These are phyloP conservation scores for Hydropotes inermis DNA, from an alignment of 2,113 vertebrate species.

Conservation along the genomic window DNA sequence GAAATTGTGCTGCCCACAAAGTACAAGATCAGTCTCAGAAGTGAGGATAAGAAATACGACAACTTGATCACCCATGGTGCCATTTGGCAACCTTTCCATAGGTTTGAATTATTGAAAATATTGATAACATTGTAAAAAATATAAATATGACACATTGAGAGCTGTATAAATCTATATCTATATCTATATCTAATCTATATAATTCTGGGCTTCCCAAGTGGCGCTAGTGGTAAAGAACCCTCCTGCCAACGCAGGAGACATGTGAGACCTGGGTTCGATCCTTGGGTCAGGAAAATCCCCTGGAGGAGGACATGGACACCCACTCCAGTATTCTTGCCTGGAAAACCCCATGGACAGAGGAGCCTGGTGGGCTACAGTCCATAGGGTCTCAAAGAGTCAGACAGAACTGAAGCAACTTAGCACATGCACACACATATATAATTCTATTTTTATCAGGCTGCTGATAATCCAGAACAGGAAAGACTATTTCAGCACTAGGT, in stretches of 20 bases:
- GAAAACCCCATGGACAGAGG: neutral
- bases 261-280: neutral
- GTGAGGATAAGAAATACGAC: neutral
- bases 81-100: neutral
- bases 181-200: neutral
- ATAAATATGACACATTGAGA: neutral
- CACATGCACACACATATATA: neutral
- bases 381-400: neutral
- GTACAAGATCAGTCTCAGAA: neutral
- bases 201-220: neutral
- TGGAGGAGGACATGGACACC: neutral
- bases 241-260: neutral
- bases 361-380: neutral
- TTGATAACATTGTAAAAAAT: neutral
- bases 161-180: neutral
- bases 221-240: neutral
- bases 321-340: neutral
- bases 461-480: neutral
- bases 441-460: neutral
- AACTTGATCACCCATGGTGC: neutral
- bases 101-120: neutral
- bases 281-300: neutral
- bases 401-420: neutral
- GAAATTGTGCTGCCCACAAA: neutral
- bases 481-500: neutral